Base-by-base conservation (phyloP, 2,797 vertebrate genomes). In the Pogonophryne albipinna region DNA sequence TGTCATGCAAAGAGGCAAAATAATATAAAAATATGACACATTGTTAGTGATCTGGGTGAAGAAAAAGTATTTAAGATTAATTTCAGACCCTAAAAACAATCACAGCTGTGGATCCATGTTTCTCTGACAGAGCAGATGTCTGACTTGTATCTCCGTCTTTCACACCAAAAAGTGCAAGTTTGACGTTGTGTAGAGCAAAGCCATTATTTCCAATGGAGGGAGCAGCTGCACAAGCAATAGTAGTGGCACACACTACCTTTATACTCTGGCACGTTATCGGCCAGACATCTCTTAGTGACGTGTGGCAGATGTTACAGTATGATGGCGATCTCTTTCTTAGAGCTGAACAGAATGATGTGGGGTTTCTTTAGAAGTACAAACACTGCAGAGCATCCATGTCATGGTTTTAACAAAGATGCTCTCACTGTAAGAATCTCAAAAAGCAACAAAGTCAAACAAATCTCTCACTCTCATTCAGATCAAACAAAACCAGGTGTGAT, bases 41-140 rank as follows among this genome's bases (percentile, higher is more conserved):
- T 10, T 11, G 13, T 0, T 47, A 1, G 14, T 27, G 31, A 14
- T 19, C 16, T 10, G 47, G 45, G 10, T 56, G 38, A 17, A 53
- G 15, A 51, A 60, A 15, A 17, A 59, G 34, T 46, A 12, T 58
- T 55, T 57, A 38, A 42, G 73, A 49, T 85, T 78, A 15, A 75
- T 68, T 78, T 69, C 59, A 78, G 71, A 75, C 53, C 66, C 63
- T 41, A 6, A 44, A 44, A 61, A 64, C 41, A 58, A 78, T 66
- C 61, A 51, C 46, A 78, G 31, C 38, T 49, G 51, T 19, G 5
- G 76, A 50, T 44, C 23, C 60, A 51, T 13, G 61, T 19, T 6
- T 49, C 34, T 61, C 55, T 55, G 77, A 31, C 78, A 42, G 10
- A 3, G 27, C 52, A 17, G n/a, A 53, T 4, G 13, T n/a, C 53